Evolutionary conservation across 2,113 vertebrate species (phyloP).

Genomic region (Ornithorhynchus anatinus): DNA sequence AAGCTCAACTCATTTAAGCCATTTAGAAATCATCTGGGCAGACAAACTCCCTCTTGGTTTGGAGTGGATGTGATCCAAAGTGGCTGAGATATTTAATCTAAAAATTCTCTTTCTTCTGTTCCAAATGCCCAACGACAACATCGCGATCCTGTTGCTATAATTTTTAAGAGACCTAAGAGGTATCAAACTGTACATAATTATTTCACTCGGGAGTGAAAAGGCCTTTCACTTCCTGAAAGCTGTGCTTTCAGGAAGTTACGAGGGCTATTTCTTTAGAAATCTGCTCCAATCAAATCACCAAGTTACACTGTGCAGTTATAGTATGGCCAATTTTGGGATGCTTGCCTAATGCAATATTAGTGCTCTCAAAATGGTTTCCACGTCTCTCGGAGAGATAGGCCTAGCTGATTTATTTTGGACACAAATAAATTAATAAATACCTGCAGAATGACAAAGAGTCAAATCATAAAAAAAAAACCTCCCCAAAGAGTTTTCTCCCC

Average conservation of each 20-base stretch:
- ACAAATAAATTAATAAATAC: constrained; percentile 35
- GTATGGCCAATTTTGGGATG: constrained; percentile 15
- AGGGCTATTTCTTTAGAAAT: constrained; percentile 42
- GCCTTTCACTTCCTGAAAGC: constrained; percentile 13
- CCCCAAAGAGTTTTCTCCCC: not conserved
- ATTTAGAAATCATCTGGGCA: constrained; percentile 51
- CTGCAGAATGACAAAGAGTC: constrained; percentile 18
- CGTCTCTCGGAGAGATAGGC: constrained; percentile 4
- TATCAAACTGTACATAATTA: constrained; percentile 50
- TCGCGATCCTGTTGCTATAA: constrained; percentile 50
- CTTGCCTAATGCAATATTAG: constrained; percentile 17
- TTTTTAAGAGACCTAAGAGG: constrained; percentile 63
- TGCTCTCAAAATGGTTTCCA: constrained; percentile 31
- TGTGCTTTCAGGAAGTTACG: constrained; percentile 36
- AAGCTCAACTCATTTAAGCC: constrained; percentile 50
- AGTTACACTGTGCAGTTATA: constrained; percentile 18
- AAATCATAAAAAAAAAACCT: constrained; percentile 49
- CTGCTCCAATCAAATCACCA: constrained; percentile 34
- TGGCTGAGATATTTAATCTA: constrained; percentile 59
- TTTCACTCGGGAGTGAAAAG: constrained; percentile 58
- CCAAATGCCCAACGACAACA: constrained; percentile 63
- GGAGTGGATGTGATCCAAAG: constrained; percentile 63
- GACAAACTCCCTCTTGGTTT: constrained; percentile 62
- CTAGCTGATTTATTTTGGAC: constrained; percentile 33
- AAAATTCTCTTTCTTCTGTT: constrained; percentile 50